phyloP scores from a whole-genome alignment of 92 coral and sea anemone genomes.

The Zoanthus sociatus region DNA sequence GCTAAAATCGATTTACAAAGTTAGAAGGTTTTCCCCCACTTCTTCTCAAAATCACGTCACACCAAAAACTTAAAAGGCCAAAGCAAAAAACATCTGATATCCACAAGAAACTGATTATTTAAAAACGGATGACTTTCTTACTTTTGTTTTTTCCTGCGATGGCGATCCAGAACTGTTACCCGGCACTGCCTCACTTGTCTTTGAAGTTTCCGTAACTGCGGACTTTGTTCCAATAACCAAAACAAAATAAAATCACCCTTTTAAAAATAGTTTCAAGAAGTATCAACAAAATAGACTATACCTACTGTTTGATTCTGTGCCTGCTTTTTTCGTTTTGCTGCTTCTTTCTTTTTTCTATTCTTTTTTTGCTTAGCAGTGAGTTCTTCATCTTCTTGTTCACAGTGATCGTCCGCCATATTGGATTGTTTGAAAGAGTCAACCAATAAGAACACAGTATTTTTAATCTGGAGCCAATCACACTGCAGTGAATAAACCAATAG shows the following conservation, averaged over 20 bases:
- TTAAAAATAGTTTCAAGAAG: neutral
- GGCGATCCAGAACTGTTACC: neutral
- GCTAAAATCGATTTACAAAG: no score
- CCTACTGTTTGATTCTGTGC: slow-evolving; percentile 71
- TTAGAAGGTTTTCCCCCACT: no score
- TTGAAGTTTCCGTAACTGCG: neutral
- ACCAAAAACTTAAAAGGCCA: no score
- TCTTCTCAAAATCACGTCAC: no score
- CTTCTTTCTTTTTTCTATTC: slow-evolving; percentile 80
- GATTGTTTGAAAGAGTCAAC: slow-evolving; percentile 17
- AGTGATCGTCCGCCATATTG: slow-evolving; percentile 87
- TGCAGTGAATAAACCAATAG: slow-evolving; percentile 48
- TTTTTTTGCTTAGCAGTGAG: slow-evolving; percentile 80
- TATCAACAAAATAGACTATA: neutral
- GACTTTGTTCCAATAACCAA: neutral
- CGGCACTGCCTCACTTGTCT: neutral
- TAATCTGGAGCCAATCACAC: slow-evolving; percentile 53
- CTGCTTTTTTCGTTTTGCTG: slow-evolving; percentile 82
- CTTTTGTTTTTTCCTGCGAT: slow-evolving; percentile 7
- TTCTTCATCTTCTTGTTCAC: slow-evolving; percentile 53
- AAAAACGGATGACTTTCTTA: neutral
- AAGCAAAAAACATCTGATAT: no score
- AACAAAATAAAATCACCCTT: neutral
- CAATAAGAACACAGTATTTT: slow-evolving; percentile 63
- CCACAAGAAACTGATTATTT: no score